Base-by-base conservation (phyloP, 1,140 invertebrate genomes). In the Leucophenga varia region DNA sequence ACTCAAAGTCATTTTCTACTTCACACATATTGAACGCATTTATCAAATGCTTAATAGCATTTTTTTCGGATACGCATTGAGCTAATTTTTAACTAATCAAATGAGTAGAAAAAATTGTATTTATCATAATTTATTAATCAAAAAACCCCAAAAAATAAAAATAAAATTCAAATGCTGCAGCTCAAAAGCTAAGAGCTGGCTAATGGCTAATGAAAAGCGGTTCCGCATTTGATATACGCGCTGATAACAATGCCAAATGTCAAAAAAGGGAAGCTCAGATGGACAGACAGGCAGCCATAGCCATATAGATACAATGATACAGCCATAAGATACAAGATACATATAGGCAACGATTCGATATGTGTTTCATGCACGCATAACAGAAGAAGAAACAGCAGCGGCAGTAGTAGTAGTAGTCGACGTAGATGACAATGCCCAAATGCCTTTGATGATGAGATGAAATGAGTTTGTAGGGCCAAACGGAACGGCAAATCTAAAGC, bases 71-170 rank as follows among this genome's bases (percentile, higher is more conserved):
- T 12, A 28, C 25, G 12, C 6, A 28, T 7, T 28, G 25, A 28
- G 25, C 25, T 28, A 6, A 12, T 28, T 7, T 28, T 6, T 7
- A 28, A 28, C 12, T 28, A 28, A 28, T 28, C 6, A 12, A 7
- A 7, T 7, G 25, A n/a, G 50, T 46, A n/a, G n/a, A n/a, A n/a
- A n/a, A n/a, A n/a, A n/a, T n/a, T n/a, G 65, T 63, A 67, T 67
- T 67, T 68, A 67, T 67, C 63, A 67, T 59, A 59, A 59, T 51
- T 59, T 63, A 68, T 67, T 67, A 67, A 67, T 67, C 63, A 25
- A 6, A n/a, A n/a, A n/a, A n/a, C n/a, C n/a, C n/a, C n/a, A n/a
- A n/a, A n/a, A n/a, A 25, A 25, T 25, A 25, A 25, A 25, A n/a
- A 25, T 25, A 25, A 25, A 67, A 63, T 65, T 65, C 48, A 67